Percentiles rank a stretch among this genome's conserved stretches.
phyloP scores from a whole-genome alignment of 2,113 vertebrate genomes.

The Pituophis catenifer region DNA sequence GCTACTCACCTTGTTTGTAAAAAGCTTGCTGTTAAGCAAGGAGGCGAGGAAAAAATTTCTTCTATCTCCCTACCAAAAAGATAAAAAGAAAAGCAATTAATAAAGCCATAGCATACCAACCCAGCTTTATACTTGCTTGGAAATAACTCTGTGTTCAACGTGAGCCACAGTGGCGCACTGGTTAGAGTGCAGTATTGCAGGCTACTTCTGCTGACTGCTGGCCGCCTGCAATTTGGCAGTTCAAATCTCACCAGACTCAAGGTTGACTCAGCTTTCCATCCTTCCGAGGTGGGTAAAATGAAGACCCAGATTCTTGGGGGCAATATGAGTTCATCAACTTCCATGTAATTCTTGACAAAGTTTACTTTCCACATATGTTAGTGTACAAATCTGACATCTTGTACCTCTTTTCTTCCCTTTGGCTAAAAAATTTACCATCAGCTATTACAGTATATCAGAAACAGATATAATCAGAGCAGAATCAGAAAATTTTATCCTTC shows the following conservation, averaged over 20 bases:
- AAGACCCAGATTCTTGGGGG: too few species aligned
- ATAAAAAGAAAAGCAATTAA: background rate
- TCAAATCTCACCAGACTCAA: too few species aligned
- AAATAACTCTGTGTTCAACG: background rate
- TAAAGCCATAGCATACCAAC: background rate
- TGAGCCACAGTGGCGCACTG: too few species aligned
- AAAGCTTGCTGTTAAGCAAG: conserved; percentile 67
- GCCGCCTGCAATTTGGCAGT: too few species aligned
- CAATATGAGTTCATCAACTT: background rate
- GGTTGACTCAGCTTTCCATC: too few species aligned
- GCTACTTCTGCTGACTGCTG: too few species aligned
- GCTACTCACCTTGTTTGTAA: conserved; percentile 59
- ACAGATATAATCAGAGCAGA: too few species aligned
- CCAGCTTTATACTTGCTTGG: background rate
- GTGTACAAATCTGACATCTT: background rate
- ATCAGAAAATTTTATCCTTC: too few species aligned
- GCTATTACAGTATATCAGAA: background rate
- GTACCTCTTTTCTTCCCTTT: background rate
- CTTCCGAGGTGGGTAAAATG: too few species aligned
- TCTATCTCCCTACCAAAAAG: conserved; percentile 59
- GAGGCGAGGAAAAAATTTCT: conserved; percentile 63
- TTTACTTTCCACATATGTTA: background rate
- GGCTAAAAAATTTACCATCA: background rate
- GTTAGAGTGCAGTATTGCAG: too few species aligned
- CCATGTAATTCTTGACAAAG: background rate